Conservation (phyloP, 2,113 vertebrate species). For the Prunella fulvescens region DNA sequence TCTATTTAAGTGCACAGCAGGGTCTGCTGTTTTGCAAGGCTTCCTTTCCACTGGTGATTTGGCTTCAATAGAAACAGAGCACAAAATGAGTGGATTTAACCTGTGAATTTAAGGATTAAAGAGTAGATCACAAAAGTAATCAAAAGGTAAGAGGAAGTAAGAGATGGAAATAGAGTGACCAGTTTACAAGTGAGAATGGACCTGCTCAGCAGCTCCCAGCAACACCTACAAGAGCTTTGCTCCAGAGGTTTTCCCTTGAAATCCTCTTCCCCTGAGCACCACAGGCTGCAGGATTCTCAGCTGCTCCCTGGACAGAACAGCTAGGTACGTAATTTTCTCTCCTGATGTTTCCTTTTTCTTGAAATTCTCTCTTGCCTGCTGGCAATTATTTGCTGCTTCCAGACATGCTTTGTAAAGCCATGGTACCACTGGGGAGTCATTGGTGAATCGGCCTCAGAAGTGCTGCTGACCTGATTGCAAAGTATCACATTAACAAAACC, state of each 20-base stretch:
- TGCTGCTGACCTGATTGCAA: slow-evolving; percentile 32
- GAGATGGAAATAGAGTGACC: background rate
- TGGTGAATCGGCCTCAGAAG: slow-evolving; percentile 8
- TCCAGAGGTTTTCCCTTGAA: background rate
- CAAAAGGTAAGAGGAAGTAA: background rate
- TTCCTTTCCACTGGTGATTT: background rate
- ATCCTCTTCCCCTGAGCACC: background rate
- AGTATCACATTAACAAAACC: slow-evolving; percentile 17
- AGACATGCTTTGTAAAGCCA: slow-evolving; percentile 29
- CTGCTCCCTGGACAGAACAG: background rate
- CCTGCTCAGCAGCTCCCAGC: background rate
- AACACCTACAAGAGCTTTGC: background rate
- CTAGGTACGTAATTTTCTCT: background rate
- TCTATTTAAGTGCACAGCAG: background rate
- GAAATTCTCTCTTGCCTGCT: slow-evolving; percentile 18
- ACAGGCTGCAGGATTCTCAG: background rate
- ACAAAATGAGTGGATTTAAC: background rate
- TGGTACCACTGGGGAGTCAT: background rate
- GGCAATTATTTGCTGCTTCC: slow-evolving; percentile 31
- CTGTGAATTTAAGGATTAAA: background rate
- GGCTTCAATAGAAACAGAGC: background rate
- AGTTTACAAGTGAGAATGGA: background rate
- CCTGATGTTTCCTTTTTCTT: background rate
- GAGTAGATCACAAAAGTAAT: background rate
- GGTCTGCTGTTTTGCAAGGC: background rate